Evolutionary conservation across 23 tunicate genomes (phyloP).

Genomic region (Ciona savignyi): DNA sequence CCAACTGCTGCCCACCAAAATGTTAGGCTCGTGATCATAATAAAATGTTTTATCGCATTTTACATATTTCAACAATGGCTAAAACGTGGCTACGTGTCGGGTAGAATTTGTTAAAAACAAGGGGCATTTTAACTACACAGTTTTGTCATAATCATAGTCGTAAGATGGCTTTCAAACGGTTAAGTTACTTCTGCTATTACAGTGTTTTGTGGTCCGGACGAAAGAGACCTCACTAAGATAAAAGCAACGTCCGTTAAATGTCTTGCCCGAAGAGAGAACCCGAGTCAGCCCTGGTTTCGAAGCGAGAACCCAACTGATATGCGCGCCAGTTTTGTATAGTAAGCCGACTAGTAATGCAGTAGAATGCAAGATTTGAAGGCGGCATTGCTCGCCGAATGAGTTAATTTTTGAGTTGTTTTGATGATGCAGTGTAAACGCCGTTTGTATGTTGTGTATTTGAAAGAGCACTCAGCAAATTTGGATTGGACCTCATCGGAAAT

Average conservation of each 20-base stretch:
- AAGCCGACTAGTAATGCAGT: too few relatives aligned
- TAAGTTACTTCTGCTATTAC: neutral
- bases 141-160: neutral
- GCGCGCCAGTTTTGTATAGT: too few relatives aligned
- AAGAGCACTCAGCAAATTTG: neutral
- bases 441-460: neutral
- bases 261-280: too few relatives aligned
- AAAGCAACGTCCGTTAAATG: too few relatives aligned
- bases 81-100: neutral
- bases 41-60: too few relatives aligned
- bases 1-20: neutral
- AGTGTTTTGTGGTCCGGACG: neutral
- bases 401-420: neutral
- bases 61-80: too few relatives aligned
- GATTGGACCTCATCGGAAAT: neutral
- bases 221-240: too few relatives aligned
- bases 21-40: too few relatives aligned
- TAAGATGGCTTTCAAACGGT: neutral
- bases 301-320: too few relatives aligned
- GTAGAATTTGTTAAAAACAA: neutral
- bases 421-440: neutral
- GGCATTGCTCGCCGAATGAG: too few relatives aligned
- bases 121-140: neutral
- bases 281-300: too few relatives aligned
- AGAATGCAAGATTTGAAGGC: too few relatives aligned